Percentiles rank a stretch among this genome's conserved stretches.
These are phyloP conservation scores for Latheticus oryzae DNA, from an alignment of 2,888 invertebrate species.

Conservation along the genomic window DNA sequence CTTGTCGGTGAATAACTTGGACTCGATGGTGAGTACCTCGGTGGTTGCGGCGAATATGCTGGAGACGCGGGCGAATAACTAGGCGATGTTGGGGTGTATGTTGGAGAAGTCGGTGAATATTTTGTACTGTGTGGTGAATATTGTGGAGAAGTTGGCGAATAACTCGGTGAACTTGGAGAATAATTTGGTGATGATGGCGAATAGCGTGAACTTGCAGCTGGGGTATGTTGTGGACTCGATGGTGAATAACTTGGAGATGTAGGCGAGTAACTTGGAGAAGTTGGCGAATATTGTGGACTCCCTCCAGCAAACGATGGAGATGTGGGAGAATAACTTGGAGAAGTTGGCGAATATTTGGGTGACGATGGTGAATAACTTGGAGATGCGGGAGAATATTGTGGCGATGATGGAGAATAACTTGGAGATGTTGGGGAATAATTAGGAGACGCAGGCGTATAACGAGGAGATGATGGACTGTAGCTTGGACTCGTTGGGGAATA, in stretches of 20 bases:
- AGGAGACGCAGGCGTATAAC: neutral
- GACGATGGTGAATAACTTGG: constrained; percentile 79
- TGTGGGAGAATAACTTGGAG: constrained; percentile 86
- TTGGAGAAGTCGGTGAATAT: constrained; percentile 84
- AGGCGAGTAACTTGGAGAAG: constrained; percentile 88
- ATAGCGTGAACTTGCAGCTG: constrained; percentile 79
- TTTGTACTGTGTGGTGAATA: constrained; percentile 85
- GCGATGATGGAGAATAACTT: neutral
- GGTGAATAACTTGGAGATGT: constrained; percentile 85
- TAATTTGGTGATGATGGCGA: constrained; percentile 77
- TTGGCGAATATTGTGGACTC: constrained; percentile 87
- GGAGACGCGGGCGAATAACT: constrained; percentile 77
- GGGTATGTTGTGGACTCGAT: constrained; percentile 78
- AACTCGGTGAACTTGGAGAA: constrained; percentile 80
- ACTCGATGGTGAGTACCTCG: constrained; percentile 70
- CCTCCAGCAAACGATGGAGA: constrained; percentile 83
- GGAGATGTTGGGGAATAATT: constrained; percentile 2
- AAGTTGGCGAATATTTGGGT: constrained; percentile 83
- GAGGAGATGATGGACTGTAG: constrained; percentile 70
- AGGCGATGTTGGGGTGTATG: constrained; percentile 83
- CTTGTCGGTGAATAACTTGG: neutral
- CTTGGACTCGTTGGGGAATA: constrained; percentile 70
- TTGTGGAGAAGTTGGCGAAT: constrained; percentile 81
- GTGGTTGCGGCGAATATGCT: constrained; percentile 68
- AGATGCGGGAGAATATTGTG: neutral